Base-by-base conservation (phyloP, 2,113 vertebrate genomes). In the Pygoscelis antarcticus region DNA sequence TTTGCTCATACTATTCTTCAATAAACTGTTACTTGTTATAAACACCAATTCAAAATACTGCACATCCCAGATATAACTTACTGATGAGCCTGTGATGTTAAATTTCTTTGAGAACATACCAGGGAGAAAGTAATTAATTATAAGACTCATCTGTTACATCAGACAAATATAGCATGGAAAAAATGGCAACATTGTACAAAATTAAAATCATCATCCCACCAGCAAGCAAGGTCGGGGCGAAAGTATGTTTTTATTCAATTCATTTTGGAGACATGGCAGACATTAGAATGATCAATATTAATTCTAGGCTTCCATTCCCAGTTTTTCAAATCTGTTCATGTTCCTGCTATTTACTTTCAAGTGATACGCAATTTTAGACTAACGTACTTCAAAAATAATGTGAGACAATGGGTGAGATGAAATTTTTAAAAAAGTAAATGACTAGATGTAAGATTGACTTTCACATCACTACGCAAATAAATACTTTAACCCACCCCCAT, bases 351-450 rank as follows among this genome's bases (percentile, higher is more conserved):
- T 93, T 72, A 58, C 27, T 65, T 68, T 70, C 44, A 74, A 74
- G 8, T 47, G 36, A 10, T 6, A 65, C 10, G 17, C 26, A 70
- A 61, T 65, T 84, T 84, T 74, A 62, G 54, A 61, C 32, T 60
- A 89, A 29, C 17, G 36, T 36, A 65, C 17, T 47, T 61, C 13
- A 77, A 61, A 91, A 91, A 65, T 40, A 89, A 26, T 27, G 26
- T 0, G 0, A 77, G 32, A 17, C 19, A 61, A 77, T 3, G 1
- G 9, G 13, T 16, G 10, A 81, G 52, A 76, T 10, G 16, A 13
- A 1, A 0, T 7, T 32, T 71, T 58, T 9, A 34, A 29, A 4
- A 42, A 42, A 69, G 16, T 44, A 64, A 64, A 74, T 55, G 20
- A 65, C 36, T 66, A 52, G 18, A 34, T 60, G 22, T 13, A 81